phyloP scores from a whole-genome alignment of 1,140 invertebrate species.

The Goniozus legneri region DNA sequence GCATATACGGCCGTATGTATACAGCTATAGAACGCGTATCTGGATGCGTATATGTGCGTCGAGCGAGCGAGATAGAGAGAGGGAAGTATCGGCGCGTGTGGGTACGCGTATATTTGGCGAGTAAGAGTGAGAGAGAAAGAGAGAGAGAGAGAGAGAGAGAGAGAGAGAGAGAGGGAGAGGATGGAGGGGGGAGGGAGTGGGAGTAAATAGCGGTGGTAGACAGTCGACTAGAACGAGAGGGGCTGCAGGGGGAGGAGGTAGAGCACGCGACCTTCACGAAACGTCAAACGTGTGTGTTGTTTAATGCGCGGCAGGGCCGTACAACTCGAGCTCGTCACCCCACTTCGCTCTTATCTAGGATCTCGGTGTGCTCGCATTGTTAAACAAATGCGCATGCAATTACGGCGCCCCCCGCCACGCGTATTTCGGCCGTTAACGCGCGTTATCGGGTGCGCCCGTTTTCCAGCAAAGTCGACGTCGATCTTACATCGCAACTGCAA shows the following conservation, averaged over 20 bases:
- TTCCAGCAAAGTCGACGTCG: too few species aligned
- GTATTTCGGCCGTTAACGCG: slow-evolving; percentile 6
- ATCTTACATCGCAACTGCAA: too few species aligned
- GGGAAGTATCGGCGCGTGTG: background rate
- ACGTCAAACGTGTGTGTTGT: slow-evolving; percentile 32
- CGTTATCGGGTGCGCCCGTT: slow-evolving; percentile 1
- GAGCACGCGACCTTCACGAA: slow-evolving; percentile 34
- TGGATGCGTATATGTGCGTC: slow-evolving; percentile 10
- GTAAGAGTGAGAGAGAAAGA: slow-evolving; percentile 1
- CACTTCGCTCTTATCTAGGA: too few species aligned
- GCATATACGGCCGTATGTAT: slow-evolving; percentile 14
- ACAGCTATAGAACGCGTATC: background rate
- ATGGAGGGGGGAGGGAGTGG: slow-evolving; percentile 11
- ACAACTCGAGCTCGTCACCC: slow-evolving; percentile 5
- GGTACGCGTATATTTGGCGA: too few species aligned
- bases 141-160: background rate
- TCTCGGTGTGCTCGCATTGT: too few species aligned
- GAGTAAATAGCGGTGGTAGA: slow-evolving; percentile 2
- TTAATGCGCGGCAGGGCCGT: slow-evolving; percentile 27
- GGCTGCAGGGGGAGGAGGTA: slow-evolving; percentile 9
- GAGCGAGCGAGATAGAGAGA: slow-evolving; percentile 7
- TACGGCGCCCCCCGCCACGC: background rate
- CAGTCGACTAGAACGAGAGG: slow-evolving; percentile 5
- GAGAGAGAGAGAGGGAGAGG: slow-evolving; percentile 10
- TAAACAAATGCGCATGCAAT: too few species aligned